Evolutionary conservation across 2,888 invertebrate genomes (phyloP), one percentile per base, ranked within the genome.

Genomic region (Tetragonisca angustula): DNA sequence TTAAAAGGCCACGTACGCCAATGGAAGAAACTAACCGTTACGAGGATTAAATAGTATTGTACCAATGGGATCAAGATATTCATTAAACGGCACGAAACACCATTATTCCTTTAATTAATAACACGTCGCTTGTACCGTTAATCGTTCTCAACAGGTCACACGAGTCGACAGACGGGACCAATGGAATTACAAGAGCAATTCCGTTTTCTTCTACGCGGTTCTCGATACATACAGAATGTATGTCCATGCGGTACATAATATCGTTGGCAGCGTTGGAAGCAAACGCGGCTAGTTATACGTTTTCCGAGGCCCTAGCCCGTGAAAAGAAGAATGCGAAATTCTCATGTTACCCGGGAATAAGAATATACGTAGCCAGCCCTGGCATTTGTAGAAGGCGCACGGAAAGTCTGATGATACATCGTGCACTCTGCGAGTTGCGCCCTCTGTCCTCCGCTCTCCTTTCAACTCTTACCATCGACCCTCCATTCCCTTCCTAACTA

Each of bases 331-430:
- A 75, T 15, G 65, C 67, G 65, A 67, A 72, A 78, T 77, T 70
- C 64, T 79, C 64, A 17, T 50, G 81, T 49, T 32, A 67, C 70
- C 59, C 32, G 36, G 72, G 70, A 74, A 72, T 83, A 87, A 83
- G 82, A 77, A 77, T 24, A 24, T 67, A 52, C 74, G 62, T 62
- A 76, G 74, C 84, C 88, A 86, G 67, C 90, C 88, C 88, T 90
- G 90, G 79, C 76, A 86, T 89, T 89, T 83, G 86, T 78, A 73
- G 84, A 68, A 81, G 59, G 56, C n/a, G n/a, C 76, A 76, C 77
- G 52, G 82, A 73, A 88, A 81, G 86, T 84, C 84, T 78, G 90
- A 89, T 88, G 90, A 91, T 90, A 91, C 88, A 90, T 90, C 88
- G 86, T 71, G 90, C 59, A 83, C 81, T 85, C 80, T 32, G 75